A percentile compares a stretch with the other conserved stretches of the same genome.
Evolutionary conservation across 2,113 vertebrate genomes (phyloP).

Genomic region (Onychostruthus taczanowskii): DNA sequence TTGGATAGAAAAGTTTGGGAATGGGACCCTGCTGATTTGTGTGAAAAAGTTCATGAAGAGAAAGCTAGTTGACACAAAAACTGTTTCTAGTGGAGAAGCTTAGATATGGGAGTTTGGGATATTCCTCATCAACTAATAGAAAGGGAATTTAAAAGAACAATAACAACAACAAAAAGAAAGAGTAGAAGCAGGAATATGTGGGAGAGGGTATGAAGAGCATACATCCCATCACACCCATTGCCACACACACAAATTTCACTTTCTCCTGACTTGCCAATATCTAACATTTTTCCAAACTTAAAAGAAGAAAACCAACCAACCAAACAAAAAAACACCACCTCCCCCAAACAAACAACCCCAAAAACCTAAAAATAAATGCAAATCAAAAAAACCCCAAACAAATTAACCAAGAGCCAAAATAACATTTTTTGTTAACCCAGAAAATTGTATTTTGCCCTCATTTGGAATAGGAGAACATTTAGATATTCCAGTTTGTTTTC

Average conservation of each 20-base stretch:
- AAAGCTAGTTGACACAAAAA: not conserved
- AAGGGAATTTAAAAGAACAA: not conserved
- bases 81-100: not conserved
- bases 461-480: not conserved
- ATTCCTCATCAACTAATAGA: not conserved
- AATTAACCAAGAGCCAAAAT: not conserved
- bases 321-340: too few relatives aligned
- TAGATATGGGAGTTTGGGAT: not conserved
- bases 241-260: not conserved
- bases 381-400: not conserved
- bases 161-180: too few relatives aligned
- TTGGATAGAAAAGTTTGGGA: not conserved
- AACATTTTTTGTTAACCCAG: not conserved
- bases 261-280: not conserved
- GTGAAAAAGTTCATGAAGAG: not conserved
- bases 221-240: not conserved
- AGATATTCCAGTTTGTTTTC: not conserved
- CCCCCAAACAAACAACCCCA: too few relatives aligned
- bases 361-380: not conserved
- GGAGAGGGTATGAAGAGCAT: not conserved
- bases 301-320: not conserved
- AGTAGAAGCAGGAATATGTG: not conserved
- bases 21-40: not conserved
- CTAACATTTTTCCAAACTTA: not conserved
- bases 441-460: not conserved